A percentile compares a stretch with the other conserved stretches of the same genome.
Evolutionary conservation across 1,140 invertebrate species (phyloP).

Genomic region (Drosophila gunungcola): DNA sequence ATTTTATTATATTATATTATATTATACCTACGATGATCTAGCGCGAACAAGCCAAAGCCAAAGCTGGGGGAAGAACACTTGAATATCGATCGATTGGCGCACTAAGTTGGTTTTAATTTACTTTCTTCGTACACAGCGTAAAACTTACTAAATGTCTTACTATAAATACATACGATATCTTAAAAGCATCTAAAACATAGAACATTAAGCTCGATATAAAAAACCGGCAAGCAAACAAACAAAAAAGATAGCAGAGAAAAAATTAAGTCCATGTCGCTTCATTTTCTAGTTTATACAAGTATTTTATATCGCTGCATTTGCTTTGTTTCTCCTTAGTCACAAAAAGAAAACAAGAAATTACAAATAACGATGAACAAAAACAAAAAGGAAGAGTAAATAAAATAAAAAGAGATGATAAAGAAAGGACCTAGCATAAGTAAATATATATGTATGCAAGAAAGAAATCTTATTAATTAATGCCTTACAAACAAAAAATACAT

Average conservation of each 20-base stretch:
- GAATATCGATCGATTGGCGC: conserved; percentile 50
- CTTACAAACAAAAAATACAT: conserved; percentile 70
- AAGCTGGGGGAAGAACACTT: conserved; percentile 56
- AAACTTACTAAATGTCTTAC: conserved; percentile 64
- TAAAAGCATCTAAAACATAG: conserved; percentile 41
- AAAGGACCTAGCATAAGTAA: conserved; percentile 52
- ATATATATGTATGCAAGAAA: conserved; percentile 28
- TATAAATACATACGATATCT: conserved; percentile 45
- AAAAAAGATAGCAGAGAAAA: conserved; percentile 9
- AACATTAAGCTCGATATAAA: conserved; percentile 28
- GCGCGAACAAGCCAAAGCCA: conserved; percentile 54
- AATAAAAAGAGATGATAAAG: neutral
- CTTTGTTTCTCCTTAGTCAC: conserved; percentile 31
- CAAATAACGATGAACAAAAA: conserved; percentile 12
- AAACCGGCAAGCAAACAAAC: conserved; percentile 4
- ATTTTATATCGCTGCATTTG: conserved; percentile 33
- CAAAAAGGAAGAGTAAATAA: conserved; percentile 15
- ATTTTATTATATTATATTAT: no score
- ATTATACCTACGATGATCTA: conserved; percentile 12
- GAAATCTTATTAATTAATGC: conserved; percentile 76
- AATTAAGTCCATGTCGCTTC: conserved; percentile 22
- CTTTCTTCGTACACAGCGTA: conserved; percentile 41
- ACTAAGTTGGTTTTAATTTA: conserved; percentile 53
- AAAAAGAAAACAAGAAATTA: conserved; percentile 5
- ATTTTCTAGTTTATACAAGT: conserved; percentile 25